phyloP scores from a whole-genome alignment of 1,140 invertebrate genomes.

The Camponotus vicinus region DNA sequence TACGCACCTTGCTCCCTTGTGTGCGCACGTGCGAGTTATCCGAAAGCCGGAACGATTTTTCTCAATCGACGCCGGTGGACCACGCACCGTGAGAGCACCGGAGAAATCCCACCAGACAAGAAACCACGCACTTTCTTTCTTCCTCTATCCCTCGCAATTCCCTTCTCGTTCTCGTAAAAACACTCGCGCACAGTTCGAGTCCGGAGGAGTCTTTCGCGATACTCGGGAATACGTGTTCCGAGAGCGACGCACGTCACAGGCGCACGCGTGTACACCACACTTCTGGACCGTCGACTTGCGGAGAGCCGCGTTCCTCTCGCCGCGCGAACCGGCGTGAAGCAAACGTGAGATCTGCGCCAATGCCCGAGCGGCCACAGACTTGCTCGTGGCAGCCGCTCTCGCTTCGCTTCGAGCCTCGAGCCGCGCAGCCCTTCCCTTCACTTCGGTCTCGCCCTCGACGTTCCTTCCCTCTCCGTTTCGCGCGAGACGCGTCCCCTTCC shows the following conservation, averaged over 20 bases:
- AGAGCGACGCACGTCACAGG: constrained; percentile 16
- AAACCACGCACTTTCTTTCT: constrained; percentile 13
- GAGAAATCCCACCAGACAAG: constrained; percentile 38
- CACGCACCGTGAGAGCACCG: constrained; percentile 5
- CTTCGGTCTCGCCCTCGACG: constrained; percentile 45
- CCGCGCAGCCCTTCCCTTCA: constrained; percentile 44
- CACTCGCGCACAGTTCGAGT: constrained; percentile 22
- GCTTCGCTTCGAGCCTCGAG: constrained; percentile 20
- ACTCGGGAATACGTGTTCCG: not conserved
- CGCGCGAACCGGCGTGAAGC: constrained; percentile 48
- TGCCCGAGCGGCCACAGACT: constrained; percentile 62
- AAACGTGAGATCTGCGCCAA: constrained; percentile 59
- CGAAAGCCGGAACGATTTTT: constrained; percentile 3
- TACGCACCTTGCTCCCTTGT: constrained; percentile 36
- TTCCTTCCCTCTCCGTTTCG: not conserved
- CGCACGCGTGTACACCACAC: constrained; percentile 41
- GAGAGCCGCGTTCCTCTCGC: constrained; percentile 29
- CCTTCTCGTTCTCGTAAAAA: not conserved
- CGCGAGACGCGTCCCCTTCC: not conserved
- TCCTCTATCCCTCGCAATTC: not conserved
- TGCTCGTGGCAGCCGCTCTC: not conserved
- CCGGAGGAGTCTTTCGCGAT: not conserved
- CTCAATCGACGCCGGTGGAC: not conserved
- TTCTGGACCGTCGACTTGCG: not conserved
- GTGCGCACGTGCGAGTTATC: constrained; percentile 33